These are phyloP conservation scores for Hiodon tergisus DNA, from an alignment of 2,113 vertebrate genomes.

Conservation along the genomic window DNA sequence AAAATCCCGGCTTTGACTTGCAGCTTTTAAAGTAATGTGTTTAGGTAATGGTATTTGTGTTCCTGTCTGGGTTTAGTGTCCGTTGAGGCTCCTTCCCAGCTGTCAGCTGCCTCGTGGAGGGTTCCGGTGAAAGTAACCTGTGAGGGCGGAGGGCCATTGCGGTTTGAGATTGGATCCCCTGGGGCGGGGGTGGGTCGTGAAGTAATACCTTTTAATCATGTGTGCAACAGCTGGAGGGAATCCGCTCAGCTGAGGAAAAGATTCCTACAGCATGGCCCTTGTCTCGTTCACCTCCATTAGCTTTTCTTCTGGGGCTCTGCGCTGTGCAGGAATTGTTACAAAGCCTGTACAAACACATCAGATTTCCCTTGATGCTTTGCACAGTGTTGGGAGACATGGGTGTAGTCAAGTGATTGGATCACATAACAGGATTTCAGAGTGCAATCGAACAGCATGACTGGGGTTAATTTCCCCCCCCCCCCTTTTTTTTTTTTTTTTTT, in stretches of 20 bases:
- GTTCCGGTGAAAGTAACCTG: neutral
- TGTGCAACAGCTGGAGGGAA: neutral
- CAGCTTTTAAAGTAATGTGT: neutral
- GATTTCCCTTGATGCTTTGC: neutral
- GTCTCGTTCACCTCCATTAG: neutral
- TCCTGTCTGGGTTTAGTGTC: too few species aligned
- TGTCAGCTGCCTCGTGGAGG: neutral
- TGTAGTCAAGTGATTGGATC: neutral
- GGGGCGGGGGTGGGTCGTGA: neutral
- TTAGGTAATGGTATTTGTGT: neutral
- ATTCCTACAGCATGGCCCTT: neutral
- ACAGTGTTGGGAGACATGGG: neutral
- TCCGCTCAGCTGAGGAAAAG: neutral
- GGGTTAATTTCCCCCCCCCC: too few species aligned
- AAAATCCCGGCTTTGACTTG: neutral
- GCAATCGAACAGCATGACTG: too few species aligned
- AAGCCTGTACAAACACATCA: neutral
- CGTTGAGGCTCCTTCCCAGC: too few species aligned
- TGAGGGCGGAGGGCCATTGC: neutral
- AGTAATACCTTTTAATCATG: neutral
- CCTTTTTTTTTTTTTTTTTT: too few species aligned
- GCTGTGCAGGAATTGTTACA: neutral
- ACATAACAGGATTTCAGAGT: neutral
- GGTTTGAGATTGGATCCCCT: neutral
- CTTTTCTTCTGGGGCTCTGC: neutral